phyloP scores from a whole-genome alignment of 2,888 invertebrate species.

The Scelioninae gen. 1 region DNA sequence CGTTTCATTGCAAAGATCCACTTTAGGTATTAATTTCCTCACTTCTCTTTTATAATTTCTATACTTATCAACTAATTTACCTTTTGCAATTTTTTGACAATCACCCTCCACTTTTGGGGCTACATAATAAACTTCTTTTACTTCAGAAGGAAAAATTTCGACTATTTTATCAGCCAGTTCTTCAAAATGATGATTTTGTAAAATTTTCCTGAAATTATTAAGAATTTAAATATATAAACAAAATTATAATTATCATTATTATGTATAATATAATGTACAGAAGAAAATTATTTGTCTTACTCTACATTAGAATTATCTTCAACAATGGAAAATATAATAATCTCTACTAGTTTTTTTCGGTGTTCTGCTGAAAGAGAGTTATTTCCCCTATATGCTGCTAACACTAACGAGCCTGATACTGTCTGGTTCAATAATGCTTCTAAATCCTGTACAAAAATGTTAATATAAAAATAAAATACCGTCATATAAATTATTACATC shows the following conservation, averaged over 20 bases:
- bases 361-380: neutral
- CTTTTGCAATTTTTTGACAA: slow-evolving; percentile 46
- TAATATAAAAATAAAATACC: no score
- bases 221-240: no score
- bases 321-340: slow-evolving; percentile 11
- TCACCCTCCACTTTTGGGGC: slow-evolving; percentile 44
- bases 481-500: no score
- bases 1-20: no score
- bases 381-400: neutral
- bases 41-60: slow-evolving; percentile 5
- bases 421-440: neutral
- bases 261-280: no score
- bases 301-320: slow-evolving; percentile 28
- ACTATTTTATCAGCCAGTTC: neutral
- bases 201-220: neutral
- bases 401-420: neutral
- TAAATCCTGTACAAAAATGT: slow-evolving; percentile 9
- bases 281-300: no score
- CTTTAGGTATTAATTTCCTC: neutral
- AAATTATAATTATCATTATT: no score
- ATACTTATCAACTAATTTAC: slow-evolving; percentile 31
- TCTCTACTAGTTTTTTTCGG: neutral
- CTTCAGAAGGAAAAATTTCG: slow-evolving; percentile 39
- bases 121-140: slow-evolving; percentile 35
- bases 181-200: neutral